Conservation (phyloP, 92 coral and sea anemone genomes). For the Palythoa caribaeorum region DNA sequence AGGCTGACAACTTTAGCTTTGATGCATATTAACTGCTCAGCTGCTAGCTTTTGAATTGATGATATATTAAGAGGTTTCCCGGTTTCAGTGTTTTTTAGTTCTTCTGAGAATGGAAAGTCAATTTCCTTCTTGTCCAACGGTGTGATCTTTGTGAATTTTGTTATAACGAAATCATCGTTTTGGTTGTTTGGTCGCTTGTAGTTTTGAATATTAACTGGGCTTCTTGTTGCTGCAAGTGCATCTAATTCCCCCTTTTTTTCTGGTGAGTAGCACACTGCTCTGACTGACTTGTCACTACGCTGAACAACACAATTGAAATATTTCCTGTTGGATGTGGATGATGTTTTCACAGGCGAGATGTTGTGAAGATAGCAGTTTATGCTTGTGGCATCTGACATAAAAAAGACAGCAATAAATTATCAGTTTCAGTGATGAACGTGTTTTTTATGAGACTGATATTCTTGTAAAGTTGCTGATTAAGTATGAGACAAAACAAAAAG, state of each 20-base stretch:
- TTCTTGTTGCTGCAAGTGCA: slow-evolving; percentile 52
- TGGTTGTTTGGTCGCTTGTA: slow-evolving; percentile 40
- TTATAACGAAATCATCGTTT: slow-evolving; percentile 39
- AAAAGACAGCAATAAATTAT: background rate
- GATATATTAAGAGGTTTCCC: slow-evolving; percentile 60
- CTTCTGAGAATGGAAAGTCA: slow-evolving; percentile 56
- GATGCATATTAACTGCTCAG: slow-evolving; percentile 58
- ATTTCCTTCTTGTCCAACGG: slow-evolving; percentile 54
- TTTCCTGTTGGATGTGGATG: slow-evolving; percentile 58
- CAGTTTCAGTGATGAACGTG: slow-evolving; percentile 27
- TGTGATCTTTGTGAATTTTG: slow-evolving; percentile 55
- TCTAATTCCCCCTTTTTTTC: slow-evolving; percentile 58
- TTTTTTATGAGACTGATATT: slow-evolving; percentile 27
- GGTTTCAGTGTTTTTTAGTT: slow-evolving; percentile 38
- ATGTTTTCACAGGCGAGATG: slow-evolving; percentile 57
- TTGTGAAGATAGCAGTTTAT: slow-evolving; percentile 63
- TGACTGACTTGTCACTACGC: slow-evolving; percentile 58
- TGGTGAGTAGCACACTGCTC: slow-evolving; percentile 71
- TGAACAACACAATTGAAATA: slow-evolving; percentile 66
- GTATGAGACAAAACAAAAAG: slow-evolving; percentile 27
- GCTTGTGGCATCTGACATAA: slow-evolving; percentile 17
- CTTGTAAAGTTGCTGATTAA: slow-evolving; percentile 34
- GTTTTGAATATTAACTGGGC: slow-evolving; percentile 50
- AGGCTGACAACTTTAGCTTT: slow-evolving; percentile 55
- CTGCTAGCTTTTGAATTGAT: slow-evolving; percentile 58